A percentile compares a stretch with the other conserved stretches of the same genome.
These are phyloP conservation scores for Sinopyrophorus schimmeli DNA, from an alignment of 2,888 invertebrate species.

Conservation along the genomic window DNA sequence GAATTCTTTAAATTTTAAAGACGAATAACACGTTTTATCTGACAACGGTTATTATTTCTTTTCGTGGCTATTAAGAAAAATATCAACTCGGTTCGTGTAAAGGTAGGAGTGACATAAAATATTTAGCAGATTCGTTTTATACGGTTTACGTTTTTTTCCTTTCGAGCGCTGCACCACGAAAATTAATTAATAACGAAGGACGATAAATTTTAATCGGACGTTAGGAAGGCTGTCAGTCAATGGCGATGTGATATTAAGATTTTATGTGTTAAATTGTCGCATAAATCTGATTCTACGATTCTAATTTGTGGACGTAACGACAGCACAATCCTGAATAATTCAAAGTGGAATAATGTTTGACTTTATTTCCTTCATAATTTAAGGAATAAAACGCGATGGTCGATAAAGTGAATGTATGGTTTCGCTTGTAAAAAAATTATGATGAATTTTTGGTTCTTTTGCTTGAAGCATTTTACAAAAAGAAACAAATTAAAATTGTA, in stretches of 20 bases:
- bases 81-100: conserved; percentile 7
- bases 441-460: too few relatives aligned
- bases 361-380: too few relatives aligned
- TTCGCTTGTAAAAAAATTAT: too few relatives aligned
- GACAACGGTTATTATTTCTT: conserved; percentile 17
- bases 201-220: conserved; percentile 21
- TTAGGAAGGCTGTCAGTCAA: conserved; percentile 17
- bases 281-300: conserved; percentile 14
- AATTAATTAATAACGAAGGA: conserved; percentile 13
- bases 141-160: conserved; percentile 16
- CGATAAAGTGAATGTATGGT: too few relatives aligned
- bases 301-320: conserved; percentile 6
- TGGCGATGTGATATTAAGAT: conserved; percentile 15
- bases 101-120: conserved; percentile 19
- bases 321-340: too few relatives aligned
- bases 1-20: conserved; percentile 10
- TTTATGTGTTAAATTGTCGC: conserved; percentile 17
- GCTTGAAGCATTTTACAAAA: too few relatives aligned
- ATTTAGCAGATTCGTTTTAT: conserved; percentile 9
- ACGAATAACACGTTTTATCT: conserved; percentile 11
- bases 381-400: too few relatives aligned
- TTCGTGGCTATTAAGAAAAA: conserved; percentile 13
- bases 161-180: conserved; percentile 3
- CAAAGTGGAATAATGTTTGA: too few relatives aligned
- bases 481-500: too few relatives aligned